Evolutionary conservation across 2,888 invertebrate species (phyloP), one percentile per base, ranked within the genome.

Genomic region (Dendrolimus pini): DNA sequence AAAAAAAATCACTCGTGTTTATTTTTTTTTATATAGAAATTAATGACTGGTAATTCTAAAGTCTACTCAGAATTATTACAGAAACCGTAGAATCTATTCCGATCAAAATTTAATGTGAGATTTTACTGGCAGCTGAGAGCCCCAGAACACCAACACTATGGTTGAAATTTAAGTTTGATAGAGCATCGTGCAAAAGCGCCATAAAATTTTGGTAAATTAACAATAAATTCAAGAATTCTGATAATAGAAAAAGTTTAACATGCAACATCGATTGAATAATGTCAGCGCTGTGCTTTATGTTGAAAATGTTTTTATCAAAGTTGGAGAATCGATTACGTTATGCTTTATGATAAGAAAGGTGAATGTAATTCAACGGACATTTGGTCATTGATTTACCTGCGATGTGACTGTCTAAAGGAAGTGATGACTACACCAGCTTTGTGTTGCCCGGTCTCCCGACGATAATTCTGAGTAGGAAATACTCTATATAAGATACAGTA

Each of bases 401-500:
- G 87, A 73, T 97, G 96, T 12, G 97, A 96, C 77, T 96, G 95
- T 56, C 97, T 90, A 71, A 96, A 97, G 2, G 97, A 97, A 1
- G 97, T 97, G 59, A 98, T 96, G 57, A 97, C 97, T 8, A 97
- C 97, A 0, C 97, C 97, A 1, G 96, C 96, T 82, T 96, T 96
- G 65, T 91, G 87, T 64, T 91, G 91, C 52, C 82, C 82, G 12
- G 89, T 86, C 66, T 91, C 91, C 0, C 91, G 84, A 7, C 91
- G 88, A 60, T 89, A 91, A 54, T 84, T 90, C 91, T 91, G 67
- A 56, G 77, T 71, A 58, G 53, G 54, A 8, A 59, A 30, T 30
- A 30, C 3, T 30, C 30, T 6, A 30, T 6, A 30, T 30, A 30
- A 30, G 30, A 6, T 30, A 30, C 30, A 6, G 30, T 30, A 30